Base-by-base conservation (phyloP, 2,113 vertebrate genomes). In the Forbesichthys papilliferus region DNA sequence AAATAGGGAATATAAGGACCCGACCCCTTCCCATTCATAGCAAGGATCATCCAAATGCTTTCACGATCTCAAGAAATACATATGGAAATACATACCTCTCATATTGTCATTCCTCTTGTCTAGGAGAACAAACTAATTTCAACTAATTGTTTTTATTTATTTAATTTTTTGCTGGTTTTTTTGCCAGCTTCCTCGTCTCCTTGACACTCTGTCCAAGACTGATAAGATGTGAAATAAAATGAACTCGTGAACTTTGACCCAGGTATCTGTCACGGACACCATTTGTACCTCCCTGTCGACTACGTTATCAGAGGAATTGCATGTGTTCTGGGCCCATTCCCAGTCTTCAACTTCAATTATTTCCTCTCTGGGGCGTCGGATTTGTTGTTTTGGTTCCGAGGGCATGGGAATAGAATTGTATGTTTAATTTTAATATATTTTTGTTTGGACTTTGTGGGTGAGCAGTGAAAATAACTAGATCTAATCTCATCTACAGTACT, bases 141-240 rank as follows among this genome's bases (percentile, higher is more conserved):
- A 36, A 53, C 48, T 48, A 14, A 54, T 47, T 55, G 33, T 48
- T 33, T 34, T 27, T 27, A n/a, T 27, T 27, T 27, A 27, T 27
- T 27, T 27, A 27, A 13, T 11, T 48, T 73, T 10, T 66, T 16
- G 62, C 16, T 48, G 49, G 64, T 66, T 66, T 60, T 46, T 74
- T 9, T 46, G 53, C 36, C 49, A 57, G 34, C 20, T 27, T 27
- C 27, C 27, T 56, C 36, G 33, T n/a, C 58, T 64, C 9, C 53
- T 59, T 67, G 65, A 61, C 51, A 6, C 36, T 78, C 56, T 52
- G 63, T 59, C 62, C 57, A 9, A 56, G 68, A 72, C 68, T 58
- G 55, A 81, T 78, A 81, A 69, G 64, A 81, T 16, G 59, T 33
- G 72, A 80, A 84, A 84, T 61, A 8, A 80, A 78, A 78, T 71